A percentile compares a stretch with the other conserved stretches of the same genome.
phyloP scores from a whole-genome alignment of 2,797 vertebrate genomes.

The Pogonophryne albipinna region DNA sequence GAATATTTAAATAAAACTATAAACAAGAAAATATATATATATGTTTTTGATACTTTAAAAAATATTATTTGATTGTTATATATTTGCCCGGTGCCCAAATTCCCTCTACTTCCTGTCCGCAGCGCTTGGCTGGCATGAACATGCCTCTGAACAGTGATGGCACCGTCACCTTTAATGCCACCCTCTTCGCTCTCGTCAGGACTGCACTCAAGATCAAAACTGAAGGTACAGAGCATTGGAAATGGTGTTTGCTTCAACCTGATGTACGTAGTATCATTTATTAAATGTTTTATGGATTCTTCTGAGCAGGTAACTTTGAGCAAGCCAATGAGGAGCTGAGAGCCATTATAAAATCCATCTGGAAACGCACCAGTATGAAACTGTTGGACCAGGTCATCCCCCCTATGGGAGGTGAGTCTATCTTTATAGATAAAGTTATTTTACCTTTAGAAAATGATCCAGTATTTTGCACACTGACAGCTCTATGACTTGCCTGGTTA shows the following conservation, averaged over 20 bases:
- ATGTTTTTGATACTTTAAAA: too few relatives aligned
- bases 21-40: too few relatives aligned
- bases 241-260: neutral
- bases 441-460: neutral
- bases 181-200: conserved; percentile 95
- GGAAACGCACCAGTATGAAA: conserved; percentile 99
- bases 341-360: conserved; percentile 97
- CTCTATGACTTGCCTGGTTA: conserved; percentile 39
- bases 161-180: conserved; percentile 98
- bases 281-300: neutral
- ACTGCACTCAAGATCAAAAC: conserved; percentile 99
- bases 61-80: neutral
- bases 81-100: neutral
- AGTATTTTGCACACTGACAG: conserved; percentile 4
- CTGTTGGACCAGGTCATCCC: conserved; percentile 98
- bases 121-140: conserved; percentile 98
- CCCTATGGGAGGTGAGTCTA: conserved; percentile 91
- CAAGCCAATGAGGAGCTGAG: conserved; percentile 97
- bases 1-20: neutral
- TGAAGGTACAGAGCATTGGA: conserved; percentile 86
- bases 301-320: conserved; percentile 94
- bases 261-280: neutral
- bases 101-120: conserved; percentile 19
- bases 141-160: conserved; percentile 99
- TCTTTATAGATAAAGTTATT: neutral